Percentiles rank a stretch among this genome's conserved stretches.
phyloP scores from a whole-genome alignment of 2,888 invertebrate species.

The Panorpa germanica region DNA sequence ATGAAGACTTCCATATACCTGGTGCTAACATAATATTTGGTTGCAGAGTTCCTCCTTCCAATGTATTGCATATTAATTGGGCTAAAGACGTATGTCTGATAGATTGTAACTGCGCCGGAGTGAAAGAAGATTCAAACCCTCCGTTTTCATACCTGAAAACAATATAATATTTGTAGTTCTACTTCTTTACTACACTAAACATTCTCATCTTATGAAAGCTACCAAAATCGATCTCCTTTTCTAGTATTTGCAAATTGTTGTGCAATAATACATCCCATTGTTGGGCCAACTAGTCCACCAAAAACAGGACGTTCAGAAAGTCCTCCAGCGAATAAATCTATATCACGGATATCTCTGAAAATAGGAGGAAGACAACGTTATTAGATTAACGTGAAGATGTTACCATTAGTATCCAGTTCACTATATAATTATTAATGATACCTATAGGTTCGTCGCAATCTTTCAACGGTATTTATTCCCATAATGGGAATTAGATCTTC shows the following conservation, averaged over 20 bases:
- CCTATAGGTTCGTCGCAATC: constrained; percentile 39
- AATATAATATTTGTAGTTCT: constrained; percentile 13
- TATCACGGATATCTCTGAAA: constrained; percentile 50
- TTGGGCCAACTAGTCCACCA: constrained; percentile 68
- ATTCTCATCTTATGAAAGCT: no score
- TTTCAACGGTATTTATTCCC: constrained; percentile 37
- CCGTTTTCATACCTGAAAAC: constrained; percentile 52
- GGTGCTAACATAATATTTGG: constrained; percentile 23
- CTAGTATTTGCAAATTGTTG: constrained; percentile 66
- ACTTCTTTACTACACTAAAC: no score
- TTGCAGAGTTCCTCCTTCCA: constrained; percentile 24
- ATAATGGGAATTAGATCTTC: constrained; percentile 50
- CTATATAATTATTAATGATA: no score
- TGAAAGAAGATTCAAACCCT: constrained; percentile 52
- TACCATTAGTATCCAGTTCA: no score
- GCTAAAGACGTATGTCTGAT: constrained; percentile 50
- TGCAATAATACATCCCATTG: constrained; percentile 75
- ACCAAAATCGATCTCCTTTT: constrained; percentile 65
- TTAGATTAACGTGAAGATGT: not conserved
- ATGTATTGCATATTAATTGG: constrained; percentile 32
- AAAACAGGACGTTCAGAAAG: constrained; percentile 63
- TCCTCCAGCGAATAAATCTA: constrained; percentile 70
- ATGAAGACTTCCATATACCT: no score
- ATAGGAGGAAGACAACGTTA: not conserved
- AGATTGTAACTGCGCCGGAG: constrained; percentile 54